Conservation (phyloP, 53 echinoderm and acorn worm species). For the Zoroaster sp. region DNA sequence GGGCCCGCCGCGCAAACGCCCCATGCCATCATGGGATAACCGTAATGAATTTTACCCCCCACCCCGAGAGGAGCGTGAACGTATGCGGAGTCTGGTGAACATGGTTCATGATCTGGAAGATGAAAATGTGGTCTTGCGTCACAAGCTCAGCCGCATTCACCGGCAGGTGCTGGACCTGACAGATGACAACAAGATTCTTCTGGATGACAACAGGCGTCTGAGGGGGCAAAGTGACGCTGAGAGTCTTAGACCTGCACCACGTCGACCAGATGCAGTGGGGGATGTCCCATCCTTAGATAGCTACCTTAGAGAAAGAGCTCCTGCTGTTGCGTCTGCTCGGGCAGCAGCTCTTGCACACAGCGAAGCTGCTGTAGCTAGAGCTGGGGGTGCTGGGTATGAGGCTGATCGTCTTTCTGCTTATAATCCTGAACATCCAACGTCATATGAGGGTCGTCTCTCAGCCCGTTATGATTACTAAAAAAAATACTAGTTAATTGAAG, state of each 20-base stretch:
- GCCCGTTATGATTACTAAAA: neutral
- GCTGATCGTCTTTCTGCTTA: neutral
- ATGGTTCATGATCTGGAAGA: slow-evolving; percentile 74
- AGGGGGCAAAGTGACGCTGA: slow-evolving; percentile 6
- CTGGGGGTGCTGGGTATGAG: neutral
- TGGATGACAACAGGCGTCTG: slow-evolving; percentile 75
- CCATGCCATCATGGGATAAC: slow-evolving; percentile 16
- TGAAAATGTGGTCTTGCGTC: slow-evolving; percentile 75
- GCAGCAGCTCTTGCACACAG: neutral
- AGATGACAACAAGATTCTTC: slow-evolving; percentile 81
- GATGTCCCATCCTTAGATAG: neutral
- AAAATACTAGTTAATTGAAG: no score
- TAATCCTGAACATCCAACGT: neutral
- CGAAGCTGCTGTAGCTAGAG: neutral
- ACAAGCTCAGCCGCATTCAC: slow-evolving; percentile 82
- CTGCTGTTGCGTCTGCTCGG: neutral
- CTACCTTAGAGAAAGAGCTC: slow-evolving; percentile 29
- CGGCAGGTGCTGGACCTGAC: slow-evolving; percentile 85
- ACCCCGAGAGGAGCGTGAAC: slow-evolving; percentile 22
- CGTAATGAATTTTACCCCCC: slow-evolving; percentile 11
- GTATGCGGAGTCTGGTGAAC: slow-evolving; percentile 12
- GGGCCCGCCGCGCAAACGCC: slow-evolving; percentile 19
- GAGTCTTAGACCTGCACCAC: neutral
- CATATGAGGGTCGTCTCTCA: neutral
- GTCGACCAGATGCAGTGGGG: neutral